Percentiles rank a stretch among this genome's conserved stretches.
phyloP scores from a whole-genome alignment of 1,140 invertebrate genomes.

The Pseudomyrmex gracilis region DNA sequence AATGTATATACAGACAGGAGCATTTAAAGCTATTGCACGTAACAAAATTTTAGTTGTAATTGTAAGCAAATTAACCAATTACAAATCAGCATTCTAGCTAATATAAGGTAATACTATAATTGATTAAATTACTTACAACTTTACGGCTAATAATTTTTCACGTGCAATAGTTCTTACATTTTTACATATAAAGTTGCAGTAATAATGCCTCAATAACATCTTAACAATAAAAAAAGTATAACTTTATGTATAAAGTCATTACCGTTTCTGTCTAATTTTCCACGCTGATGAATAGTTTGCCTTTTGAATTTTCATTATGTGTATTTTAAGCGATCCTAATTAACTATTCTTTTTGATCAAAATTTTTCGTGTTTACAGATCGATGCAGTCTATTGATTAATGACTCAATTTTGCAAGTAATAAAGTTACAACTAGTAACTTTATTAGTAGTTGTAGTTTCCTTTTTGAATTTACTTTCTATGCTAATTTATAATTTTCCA shows the following conservation, averaged over 20 bases:
- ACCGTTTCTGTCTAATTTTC: slow-evolving; percentile 4
- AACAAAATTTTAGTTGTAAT: too few relatives aligned
- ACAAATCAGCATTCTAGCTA: too few relatives aligned
- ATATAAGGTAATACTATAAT: too few relatives aligned
- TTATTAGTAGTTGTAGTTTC: neutral
- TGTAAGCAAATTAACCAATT: too few relatives aligned
- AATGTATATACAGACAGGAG: too few relatives aligned
- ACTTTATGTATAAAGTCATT: neutral
- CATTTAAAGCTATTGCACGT: too few relatives aligned
- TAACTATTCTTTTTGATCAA: neutral
- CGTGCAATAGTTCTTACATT: too few relatives aligned
- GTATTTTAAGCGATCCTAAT: neutral
- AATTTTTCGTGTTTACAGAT: neutral
- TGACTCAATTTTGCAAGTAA: neutral
- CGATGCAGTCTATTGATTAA: neutral
- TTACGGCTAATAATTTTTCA: neutral
- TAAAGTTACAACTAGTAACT: neutral
- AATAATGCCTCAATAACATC: too few relatives aligned
- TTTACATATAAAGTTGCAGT: too few relatives aligned
- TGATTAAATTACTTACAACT: too few relatives aligned
- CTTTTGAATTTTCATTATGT: slow-evolving; percentile 30
- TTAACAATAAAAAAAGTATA: too few relatives aligned
- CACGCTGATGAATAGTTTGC: slow-evolving; percentile 5
- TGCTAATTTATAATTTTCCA: neutral
- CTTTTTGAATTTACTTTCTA: neutral